Percentiles rank a stretch among this genome's conserved stretches.
Conservation (phyloP, 2,113 vertebrate species). For the Carollia perspicillata region DNA sequence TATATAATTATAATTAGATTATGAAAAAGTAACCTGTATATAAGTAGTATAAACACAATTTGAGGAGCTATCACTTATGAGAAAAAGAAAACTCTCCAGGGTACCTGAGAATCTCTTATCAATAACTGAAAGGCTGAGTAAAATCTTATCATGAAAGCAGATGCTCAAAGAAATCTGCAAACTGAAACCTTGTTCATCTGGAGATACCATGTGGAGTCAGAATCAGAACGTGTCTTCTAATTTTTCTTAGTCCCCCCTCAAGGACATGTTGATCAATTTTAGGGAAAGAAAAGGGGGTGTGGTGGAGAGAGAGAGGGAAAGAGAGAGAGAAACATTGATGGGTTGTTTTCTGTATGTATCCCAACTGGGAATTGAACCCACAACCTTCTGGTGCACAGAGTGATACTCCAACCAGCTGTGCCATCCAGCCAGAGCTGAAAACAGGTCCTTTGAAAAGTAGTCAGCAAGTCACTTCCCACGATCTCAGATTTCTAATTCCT, state of each 20-base stretch:
- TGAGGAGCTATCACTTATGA: neutral
- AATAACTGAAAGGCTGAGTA: neutral
- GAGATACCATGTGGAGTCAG: neutral
- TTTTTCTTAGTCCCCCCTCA: too few relatives aligned
- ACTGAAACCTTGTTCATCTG: neutral
- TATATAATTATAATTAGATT: neutral
- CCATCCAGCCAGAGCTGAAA: neutral
- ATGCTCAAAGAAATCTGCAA: neutral
- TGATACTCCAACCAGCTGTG: too few relatives aligned
- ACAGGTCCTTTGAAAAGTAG: neutral
- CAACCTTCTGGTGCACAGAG: too few relatives aligned
- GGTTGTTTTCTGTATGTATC: too few relatives aligned
- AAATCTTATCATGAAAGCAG: neutral
- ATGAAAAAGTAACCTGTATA: neutral
- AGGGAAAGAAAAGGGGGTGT: neutral
- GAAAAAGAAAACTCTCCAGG: neutral
- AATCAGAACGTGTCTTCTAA: neutral
- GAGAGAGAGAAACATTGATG: too few relatives aligned
- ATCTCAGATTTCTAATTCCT: neutral
- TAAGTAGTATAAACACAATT: neutral
- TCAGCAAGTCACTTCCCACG: neutral
- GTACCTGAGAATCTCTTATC: neutral
- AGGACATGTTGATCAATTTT: too few relatives aligned
- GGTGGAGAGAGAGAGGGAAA: too few relatives aligned
- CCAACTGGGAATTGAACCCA: too few relatives aligned